Evolutionary conservation across 2,113 vertebrate species (phyloP).

Genomic region (Eretmochelys imbricata): DNA sequence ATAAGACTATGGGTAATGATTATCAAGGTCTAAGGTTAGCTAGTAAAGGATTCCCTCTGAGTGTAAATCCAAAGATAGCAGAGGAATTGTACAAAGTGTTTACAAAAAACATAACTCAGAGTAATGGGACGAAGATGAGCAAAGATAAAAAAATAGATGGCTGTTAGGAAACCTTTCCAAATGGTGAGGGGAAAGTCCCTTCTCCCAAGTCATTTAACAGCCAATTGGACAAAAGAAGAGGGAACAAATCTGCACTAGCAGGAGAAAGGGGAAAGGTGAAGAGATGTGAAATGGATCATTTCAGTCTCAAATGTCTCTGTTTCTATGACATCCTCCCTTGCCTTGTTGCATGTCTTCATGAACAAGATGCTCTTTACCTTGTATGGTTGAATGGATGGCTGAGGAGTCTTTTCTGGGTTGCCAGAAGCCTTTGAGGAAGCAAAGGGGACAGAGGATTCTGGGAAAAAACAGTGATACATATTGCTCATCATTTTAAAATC

Average conservation of each 20-base stretch:
- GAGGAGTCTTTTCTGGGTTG: background rate
- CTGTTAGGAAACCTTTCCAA: background rate
- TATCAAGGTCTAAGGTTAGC: background rate
- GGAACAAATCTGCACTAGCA: background rate
- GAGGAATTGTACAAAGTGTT: background rate
- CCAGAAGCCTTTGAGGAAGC: background rate
- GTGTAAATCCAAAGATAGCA: background rate
- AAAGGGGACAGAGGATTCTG: background rate
- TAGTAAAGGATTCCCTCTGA: background rate
- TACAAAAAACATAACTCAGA: background rate
- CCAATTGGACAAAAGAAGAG: background rate
- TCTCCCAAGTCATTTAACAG: background rate
- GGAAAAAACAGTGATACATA: conserved; percentile 17
- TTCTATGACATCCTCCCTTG: background rate
- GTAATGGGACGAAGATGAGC: background rate
- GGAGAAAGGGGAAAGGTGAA: background rate
- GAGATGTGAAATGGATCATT: background rate
- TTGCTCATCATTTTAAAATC: background rate
- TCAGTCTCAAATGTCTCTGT: background rate
- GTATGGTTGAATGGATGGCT: background rate
- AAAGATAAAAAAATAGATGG: background rate
- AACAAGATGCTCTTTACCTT: conserved; percentile 23
- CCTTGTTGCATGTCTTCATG: background rate
- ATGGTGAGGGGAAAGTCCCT: background rate
- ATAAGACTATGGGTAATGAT: accelerated